These are phyloP conservation scores for Hycleus phaleratus DNA, from an alignment of 1,140 invertebrate species.

Conservation along the genomic window DNA sequence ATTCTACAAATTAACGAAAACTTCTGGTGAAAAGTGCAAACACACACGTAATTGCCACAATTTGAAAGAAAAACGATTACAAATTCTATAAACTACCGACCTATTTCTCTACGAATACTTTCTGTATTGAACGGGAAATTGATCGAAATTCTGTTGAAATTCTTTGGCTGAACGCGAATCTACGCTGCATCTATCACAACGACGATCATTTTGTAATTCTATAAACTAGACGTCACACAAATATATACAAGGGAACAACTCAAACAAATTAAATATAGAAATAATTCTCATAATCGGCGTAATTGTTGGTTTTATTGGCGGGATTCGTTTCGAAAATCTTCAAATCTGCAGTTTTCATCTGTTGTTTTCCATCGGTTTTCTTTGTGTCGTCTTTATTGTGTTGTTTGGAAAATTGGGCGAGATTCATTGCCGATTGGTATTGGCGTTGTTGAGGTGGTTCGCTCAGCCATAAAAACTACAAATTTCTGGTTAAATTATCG, in stretches of 20 bases:
- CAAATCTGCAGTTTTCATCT: constrained; percentile 28
- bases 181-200: constrained; percentile 14
- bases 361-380: neutral
- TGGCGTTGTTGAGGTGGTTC: constrained; percentile 19
- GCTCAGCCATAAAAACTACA: constrained; percentile 36
- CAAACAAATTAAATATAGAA: constrained; percentile 47
- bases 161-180: constrained; percentile 7
- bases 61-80: too few species aligned
- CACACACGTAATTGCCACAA: too few species aligned
- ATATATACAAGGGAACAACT: neutral
- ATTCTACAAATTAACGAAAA: too few species aligned
- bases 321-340: constrained; percentile 35
- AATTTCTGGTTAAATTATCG: neutral
- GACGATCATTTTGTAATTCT: neutral
- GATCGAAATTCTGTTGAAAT: neutral
- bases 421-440: constrained; percentile 27
- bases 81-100: too few species aligned
- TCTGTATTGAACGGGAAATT: too few species aligned
- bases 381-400: constrained; percentile 23
- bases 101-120: too few species aligned
- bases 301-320: constrained; percentile 42
- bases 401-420: constrained; percentile 30
- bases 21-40: too few species aligned
- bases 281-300: constrained; percentile 54
- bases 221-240: constrained; percentile 23